A percentile compares a stretch with the other conserved stretches of the same genome.
Evolutionary conservation across 2,888 invertebrate species (phyloP).

Genomic region (Arrhopalites spinosus): DNA sequence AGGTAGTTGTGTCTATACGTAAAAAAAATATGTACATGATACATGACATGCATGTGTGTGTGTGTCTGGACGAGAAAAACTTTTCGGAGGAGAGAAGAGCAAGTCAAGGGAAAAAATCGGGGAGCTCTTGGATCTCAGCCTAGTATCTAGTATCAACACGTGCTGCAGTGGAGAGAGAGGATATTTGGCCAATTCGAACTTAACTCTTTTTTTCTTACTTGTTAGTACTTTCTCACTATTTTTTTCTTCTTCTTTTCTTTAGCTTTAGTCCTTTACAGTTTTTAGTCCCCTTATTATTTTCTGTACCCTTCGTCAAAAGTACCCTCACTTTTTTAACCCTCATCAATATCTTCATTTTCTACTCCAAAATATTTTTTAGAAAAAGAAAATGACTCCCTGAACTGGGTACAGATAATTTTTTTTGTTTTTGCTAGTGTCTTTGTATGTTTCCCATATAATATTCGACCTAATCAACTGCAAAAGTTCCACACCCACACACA

Average conservation of each 20-base stretch:
- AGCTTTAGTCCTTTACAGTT: too few relatives aligned
- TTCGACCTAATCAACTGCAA: too few relatives aligned
- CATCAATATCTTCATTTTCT: too few relatives aligned
- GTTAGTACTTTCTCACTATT: conserved; percentile 16
- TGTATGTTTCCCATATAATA: too few relatives aligned
- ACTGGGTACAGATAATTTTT: too few relatives aligned
- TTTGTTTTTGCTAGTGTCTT: too few relatives aligned
- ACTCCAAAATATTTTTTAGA: too few relatives aligned
- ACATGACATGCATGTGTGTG: background rate
- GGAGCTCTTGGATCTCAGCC: conserved; percentile 53
- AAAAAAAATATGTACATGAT: background rate
- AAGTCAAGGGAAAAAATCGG: conserved; percentile 36
- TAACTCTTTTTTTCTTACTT: conserved; percentile 18
- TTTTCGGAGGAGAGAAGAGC: conserved; percentile 20
- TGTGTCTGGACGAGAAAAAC: conserved; percentile 34
- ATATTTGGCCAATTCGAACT: conserved; percentile 40
- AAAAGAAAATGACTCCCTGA: too few relatives aligned
- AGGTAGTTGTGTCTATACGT: conserved; percentile 12
- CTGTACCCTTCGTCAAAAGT: too few relatives aligned
- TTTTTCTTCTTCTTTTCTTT: background rate
- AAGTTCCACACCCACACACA: too few relatives aligned
- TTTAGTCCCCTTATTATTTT: too few relatives aligned
- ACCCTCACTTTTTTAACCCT: too few relatives aligned
- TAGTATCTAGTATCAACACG: conserved; percentile 51
- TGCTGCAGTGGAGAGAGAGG: conserved; percentile 38